Evolutionary conservation across 2,113 vertebrate genomes (phyloP).

Genomic region (Hemichromis elongatus): DNA sequence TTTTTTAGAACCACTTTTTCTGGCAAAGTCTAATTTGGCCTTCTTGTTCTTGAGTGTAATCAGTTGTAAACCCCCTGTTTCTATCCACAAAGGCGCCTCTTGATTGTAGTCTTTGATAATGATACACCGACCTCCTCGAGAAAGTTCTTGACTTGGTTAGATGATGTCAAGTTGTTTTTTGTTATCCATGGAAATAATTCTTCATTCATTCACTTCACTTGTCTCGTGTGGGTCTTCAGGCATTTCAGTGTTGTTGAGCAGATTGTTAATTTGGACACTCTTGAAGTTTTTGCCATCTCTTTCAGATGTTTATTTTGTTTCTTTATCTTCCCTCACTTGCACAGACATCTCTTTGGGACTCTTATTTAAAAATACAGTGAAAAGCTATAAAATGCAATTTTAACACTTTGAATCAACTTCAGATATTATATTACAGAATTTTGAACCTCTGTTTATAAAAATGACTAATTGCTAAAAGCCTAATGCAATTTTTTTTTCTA

Average conservation of each 20-base stretch:
- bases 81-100: not conserved
- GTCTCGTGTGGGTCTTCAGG: not conserved
- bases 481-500: not conserved
- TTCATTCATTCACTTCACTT: not conserved
- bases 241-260: not conserved
- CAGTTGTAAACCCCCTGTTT: not conserved
- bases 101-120: not conserved
- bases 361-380: not conserved
- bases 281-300: not conserved
- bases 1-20: not conserved
- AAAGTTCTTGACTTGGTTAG: not conserved
- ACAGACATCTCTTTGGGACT: fast-evolving
- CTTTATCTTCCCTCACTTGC: not conserved
- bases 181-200: not conserved
- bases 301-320: not conserved
- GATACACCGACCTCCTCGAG: not conserved
- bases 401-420: not conserved
- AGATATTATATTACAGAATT: not conserved
- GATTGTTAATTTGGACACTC: not conserved
- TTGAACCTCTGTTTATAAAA: not conserved
- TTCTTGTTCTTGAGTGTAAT: not conserved
- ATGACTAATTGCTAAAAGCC: not conserved
- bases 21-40: not conserved
- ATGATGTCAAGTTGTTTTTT: not conserved
- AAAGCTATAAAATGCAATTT: not conserved